Conservation (phyloP, 2,113 vertebrate species). For the Cygnus buccinator region DNA sequence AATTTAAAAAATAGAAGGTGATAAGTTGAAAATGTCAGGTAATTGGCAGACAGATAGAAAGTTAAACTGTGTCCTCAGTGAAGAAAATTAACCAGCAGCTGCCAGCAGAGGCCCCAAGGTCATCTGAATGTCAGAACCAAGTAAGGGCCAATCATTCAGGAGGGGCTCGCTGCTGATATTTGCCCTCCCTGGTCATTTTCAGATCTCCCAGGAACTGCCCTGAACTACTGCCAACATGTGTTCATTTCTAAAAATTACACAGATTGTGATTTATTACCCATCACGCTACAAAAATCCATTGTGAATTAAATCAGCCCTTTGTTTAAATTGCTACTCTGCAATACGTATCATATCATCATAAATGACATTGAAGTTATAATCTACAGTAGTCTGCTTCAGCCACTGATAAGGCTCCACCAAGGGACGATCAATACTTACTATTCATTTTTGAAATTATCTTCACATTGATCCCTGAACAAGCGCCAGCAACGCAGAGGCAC, state of each 20-base stretch:
- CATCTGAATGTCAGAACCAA: conserved; percentile 92
- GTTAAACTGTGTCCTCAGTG: conserved; percentile 87
- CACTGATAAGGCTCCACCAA: conserved; percentile 92
- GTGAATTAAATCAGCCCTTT: conserved; percentile 98
- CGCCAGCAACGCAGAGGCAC: conserved; percentile 87
- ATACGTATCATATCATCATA: conserved; percentile 92
- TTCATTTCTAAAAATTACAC: conserved; percentile 90
- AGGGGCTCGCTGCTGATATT: conserved; percentile 82
- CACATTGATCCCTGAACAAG: conserved; percentile 98
- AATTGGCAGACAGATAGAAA: conserved; percentile 88
- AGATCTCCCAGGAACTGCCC: conserved; percentile 84
- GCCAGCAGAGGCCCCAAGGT: conserved; percentile 88
- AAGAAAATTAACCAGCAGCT: conserved; percentile 88
- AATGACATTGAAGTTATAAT: conserved; percentile 98
- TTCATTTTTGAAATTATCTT: conserved; percentile 99
- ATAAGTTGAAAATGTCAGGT: conserved; percentile 89
- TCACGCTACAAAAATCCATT: conserved; percentile 90
- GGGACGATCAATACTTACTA: conserved; percentile 98
- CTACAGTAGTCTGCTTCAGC: conserved; percentile 86
- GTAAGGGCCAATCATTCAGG: conserved; percentile 93
- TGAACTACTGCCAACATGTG: conserved; percentile 84
- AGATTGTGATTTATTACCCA: conserved; percentile 99
- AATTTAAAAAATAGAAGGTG: conserved; percentile 87
- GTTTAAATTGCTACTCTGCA: conserved; percentile 86
- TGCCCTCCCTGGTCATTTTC: conserved; percentile 82